These are phyloP conservation scores for Cataglyphis altisquamis DNA, from an alignment of 2,888 invertebrate genomes.

Conservation along the genomic window DNA sequence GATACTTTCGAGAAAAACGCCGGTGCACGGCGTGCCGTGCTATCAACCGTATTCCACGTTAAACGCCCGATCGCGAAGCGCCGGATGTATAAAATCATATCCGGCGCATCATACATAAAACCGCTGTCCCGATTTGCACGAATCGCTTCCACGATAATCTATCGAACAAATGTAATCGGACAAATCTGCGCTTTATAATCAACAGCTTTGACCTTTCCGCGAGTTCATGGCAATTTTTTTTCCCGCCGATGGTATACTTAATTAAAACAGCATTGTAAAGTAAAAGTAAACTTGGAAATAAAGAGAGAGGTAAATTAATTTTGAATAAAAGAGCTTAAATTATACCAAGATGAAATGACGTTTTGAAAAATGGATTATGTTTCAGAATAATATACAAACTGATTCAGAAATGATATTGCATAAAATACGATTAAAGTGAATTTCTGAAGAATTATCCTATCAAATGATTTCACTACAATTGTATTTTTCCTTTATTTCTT, in stretches of 20 bases:
- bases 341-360: not conserved
- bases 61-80: slow-evolving; percentile 47
- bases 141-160: slow-evolving; percentile 27
- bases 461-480: not conserved
- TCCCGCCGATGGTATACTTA: not conserved
- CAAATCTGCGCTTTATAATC: not conserved
- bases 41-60: slow-evolving; percentile 47
- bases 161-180: not conserved
- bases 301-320: not conserved
- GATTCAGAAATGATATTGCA: not conserved
- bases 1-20: slow-evolving; percentile 40
- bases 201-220: not conserved
- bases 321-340: not conserved
- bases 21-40: slow-evolving; percentile 23
- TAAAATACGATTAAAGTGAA: not conserved
- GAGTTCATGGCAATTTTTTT: not conserved
- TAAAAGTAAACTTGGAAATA: not conserved
- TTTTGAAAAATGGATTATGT: not conserved
- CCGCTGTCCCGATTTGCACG: slow-evolving; percentile 27
- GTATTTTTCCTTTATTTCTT: not conserved
- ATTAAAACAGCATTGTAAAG: not conserved
- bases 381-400: not conserved
- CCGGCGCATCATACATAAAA: slow-evolving; percentile 24
- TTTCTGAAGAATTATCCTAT: no score
- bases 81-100: slow-evolving; percentile 11